phyloP scores from a whole-genome alignment of 2,797 vertebrate species.

The Cyclopterus lumpus region DNA sequence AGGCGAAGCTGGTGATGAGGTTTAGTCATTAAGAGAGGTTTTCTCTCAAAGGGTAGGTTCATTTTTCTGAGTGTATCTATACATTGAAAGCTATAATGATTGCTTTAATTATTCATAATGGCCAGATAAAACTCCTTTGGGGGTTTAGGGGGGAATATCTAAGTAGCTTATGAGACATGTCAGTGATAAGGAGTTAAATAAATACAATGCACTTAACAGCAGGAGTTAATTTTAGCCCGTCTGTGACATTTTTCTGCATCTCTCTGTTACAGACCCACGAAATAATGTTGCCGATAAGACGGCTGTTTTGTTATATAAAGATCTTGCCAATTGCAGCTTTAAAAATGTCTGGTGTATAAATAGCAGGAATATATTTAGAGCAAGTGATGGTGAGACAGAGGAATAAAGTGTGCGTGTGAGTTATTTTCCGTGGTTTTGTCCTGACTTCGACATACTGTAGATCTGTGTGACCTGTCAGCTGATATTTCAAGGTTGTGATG shows the following conservation, averaged over 20 bases:
- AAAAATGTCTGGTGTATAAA: constrained; percentile 50
- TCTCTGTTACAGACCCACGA: constrained; percentile 21
- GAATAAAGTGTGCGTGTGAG: constrained; percentile 14
- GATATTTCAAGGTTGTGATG: constrained; percentile 2
- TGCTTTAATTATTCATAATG: neutral
- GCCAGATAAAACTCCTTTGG: neutral
- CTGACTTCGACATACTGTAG: constrained; percentile 26
- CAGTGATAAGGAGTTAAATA: constrained; percentile 6
- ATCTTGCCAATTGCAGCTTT: constrained; percentile 28
- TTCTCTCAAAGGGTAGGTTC: neutral
- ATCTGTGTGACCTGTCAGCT: constrained; percentile 26
- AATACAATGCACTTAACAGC: constrained; percentile 18
- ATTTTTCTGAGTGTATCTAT: neutral
- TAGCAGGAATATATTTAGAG: constrained; percentile 43
- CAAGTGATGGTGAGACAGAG: constrained; percentile 29
- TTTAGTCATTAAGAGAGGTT: constrained; percentile 22
- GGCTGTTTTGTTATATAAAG: constrained; percentile 37
- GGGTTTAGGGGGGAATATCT: too few relatives aligned
- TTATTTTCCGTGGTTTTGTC: constrained; percentile 28
- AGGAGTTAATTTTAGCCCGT: constrained; percentile 37
- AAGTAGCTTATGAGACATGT: neutral
- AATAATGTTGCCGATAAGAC: constrained; percentile 36
- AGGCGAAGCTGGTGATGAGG: constrained; percentile 13
- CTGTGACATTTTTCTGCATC: constrained; percentile 4
- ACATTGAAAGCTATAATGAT: neutral